Conservation (phyloP, 2,113 vertebrate genomes). For the Numida meleagris region DNA sequence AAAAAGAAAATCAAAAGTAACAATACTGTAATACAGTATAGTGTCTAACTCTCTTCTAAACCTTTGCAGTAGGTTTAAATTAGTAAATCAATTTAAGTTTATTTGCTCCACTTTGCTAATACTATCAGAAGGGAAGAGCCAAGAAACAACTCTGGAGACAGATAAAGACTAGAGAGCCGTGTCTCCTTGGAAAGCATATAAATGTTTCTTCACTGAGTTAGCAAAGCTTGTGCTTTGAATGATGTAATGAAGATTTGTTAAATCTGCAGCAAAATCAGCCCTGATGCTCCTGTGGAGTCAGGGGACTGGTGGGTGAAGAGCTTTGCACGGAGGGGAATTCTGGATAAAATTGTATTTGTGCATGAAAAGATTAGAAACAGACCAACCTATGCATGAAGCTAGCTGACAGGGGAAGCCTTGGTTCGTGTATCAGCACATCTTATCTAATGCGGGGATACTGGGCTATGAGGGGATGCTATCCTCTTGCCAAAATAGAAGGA, state of each 20-base stretch:
- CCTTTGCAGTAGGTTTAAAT: not conserved
- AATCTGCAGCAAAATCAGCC: not conserved
- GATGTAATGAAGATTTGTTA: not conserved
- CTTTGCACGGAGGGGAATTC: not conserved
- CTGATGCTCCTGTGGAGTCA: not conserved
- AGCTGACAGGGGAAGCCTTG: not conserved
- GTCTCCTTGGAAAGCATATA: not conserved
- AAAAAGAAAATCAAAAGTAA: not conserved
- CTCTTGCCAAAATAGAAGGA: not conserved
- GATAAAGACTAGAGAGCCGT: not conserved
- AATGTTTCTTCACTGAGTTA: not conserved
- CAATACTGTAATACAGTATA: not conserved
- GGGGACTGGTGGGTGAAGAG: not conserved
- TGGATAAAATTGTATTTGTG: not conserved
- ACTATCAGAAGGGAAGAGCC: not conserved
- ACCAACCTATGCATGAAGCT: not conserved
- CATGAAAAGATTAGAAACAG: not conserved
- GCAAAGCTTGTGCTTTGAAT: not conserved
- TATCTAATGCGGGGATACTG: not conserved
- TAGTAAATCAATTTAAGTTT: not conserved
- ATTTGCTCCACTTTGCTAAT: not conserved
- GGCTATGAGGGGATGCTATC: not conserved
- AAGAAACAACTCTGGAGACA: not conserved
- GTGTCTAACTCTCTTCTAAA: not conserved
- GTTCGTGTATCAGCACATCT: not conserved